These are phyloP conservation scores for Labeo catla DNA, from an alignment of 2,113 vertebrate genomes.

Conservation along the genomic window DNA sequence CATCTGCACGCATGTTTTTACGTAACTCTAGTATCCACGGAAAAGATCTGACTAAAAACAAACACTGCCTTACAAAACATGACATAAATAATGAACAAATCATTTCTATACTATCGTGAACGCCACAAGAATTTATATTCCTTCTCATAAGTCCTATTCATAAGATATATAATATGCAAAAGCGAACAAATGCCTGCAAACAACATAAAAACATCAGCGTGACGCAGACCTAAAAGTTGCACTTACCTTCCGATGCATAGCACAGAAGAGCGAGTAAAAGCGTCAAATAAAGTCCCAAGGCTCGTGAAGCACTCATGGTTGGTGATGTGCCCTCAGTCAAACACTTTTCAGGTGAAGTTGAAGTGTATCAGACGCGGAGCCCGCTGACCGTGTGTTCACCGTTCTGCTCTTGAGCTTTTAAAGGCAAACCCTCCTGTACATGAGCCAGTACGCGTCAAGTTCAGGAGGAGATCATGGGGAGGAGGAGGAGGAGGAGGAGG, in stretches of 20 bases:
- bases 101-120: background rate
- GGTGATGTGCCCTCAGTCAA: background rate
- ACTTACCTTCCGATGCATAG: slow-evolving; percentile 24
- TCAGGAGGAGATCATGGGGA: background rate
- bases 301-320: slow-evolving; percentile 1
- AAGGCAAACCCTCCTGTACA: background rate
- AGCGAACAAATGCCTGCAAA: background rate
- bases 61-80: background rate
- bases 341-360: background rate
- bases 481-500: background rate
- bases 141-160: background rate
- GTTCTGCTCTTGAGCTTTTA: slow-evolving; percentile 1
- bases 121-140: background rate
- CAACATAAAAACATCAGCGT: background rate
- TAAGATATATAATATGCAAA: background rate
- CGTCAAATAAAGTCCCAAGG: background rate
- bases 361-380: background rate
- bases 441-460: background rate
- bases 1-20: background rate
- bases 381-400: background rate
- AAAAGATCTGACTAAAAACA: background rate
- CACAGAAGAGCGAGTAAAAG: background rate
- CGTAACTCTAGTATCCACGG: background rate
- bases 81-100: background rate
- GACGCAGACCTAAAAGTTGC: too few species aligned